Conservation (phyloP, 92 coral and sea anemone genomes). For the Muricea muricata region DNA sequence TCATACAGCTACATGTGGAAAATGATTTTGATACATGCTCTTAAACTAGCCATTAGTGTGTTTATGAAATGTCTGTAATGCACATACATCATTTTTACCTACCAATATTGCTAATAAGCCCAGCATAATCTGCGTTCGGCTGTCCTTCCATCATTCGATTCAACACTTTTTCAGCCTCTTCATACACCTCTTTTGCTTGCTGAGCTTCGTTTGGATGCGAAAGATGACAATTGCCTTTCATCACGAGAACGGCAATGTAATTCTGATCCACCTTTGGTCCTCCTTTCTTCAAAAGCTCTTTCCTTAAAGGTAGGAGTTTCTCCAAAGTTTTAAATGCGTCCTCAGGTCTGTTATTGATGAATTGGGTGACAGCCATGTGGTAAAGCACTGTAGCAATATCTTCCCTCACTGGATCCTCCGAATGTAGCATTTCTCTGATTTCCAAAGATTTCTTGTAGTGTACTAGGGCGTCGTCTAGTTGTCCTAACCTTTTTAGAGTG, state of each 20-base stretch:
- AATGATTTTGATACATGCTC: no score
- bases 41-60: neutral
- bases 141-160: conserved; percentile 2
- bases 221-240: conserved; percentile 5
- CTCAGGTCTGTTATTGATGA: neutral
- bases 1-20: no score
- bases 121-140: conserved; percentile 30
- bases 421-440: conserved; percentile 28
- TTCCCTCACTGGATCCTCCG: conserved; percentile 42
- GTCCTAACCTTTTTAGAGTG: conserved; percentile 15
- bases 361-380: neutral
- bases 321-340: neutral
- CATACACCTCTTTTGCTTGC: conserved; percentile 11
- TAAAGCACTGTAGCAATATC: conserved; percentile 38
- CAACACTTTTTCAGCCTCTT: conserved; percentile 18
- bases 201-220: neutral
- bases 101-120: neutral
- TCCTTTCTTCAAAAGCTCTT: conserved; percentile 14
- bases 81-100: neutral
- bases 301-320: neutral
- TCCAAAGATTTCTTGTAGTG: conserved; percentile 39
- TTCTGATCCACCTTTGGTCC: conserved; percentile 4
- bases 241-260: neutral
- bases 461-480: neutral
- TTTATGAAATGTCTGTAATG: neutral